Evolutionary conservation across 1,140 invertebrate genomes (phyloP).

Genomic region (Camponotus pennsylvanicus): DNA sequence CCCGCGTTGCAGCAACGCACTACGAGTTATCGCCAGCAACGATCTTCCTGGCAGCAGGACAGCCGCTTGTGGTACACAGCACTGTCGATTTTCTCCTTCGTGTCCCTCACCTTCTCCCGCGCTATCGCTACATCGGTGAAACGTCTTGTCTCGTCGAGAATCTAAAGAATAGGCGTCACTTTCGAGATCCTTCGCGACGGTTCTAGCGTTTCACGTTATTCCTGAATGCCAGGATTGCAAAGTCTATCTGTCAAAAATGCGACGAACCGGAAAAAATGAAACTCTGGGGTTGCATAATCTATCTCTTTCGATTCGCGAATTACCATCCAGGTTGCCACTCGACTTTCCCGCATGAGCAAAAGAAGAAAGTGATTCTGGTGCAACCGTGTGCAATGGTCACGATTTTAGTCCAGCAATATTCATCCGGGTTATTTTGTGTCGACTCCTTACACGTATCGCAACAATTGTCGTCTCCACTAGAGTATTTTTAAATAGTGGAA

Average conservation of each 20-base stretch:
- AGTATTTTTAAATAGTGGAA: too few relatives aligned
- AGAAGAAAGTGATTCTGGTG: conserved; percentile 19
- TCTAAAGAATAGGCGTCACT: neutral
- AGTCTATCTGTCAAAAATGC: neutral
- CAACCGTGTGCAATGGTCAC: neutral
- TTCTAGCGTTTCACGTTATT: neutral
- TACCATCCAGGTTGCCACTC: conserved; percentile 12
- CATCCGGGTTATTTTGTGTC: neutral
- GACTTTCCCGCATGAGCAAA: conserved; percentile 41
- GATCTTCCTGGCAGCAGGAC: conserved; percentile 49
- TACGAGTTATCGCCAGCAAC: conserved; percentile 38
- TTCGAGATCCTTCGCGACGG: neutral
- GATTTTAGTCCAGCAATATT: conserved; percentile 2
- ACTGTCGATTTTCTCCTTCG: conserved; percentile 22
- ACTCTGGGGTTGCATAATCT: neutral
- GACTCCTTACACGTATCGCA: neutral
- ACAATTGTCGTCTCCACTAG: too few relatives aligned
- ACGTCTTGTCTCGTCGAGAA: neutral
- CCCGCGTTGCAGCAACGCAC: conserved; percentile 3
- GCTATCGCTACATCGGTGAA: neutral
- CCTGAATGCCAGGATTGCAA: neutral
- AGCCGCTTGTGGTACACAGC: conserved; percentile 17
- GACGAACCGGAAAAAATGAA: neutral
- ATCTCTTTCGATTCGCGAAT: neutral
- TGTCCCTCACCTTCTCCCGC: conserved; percentile 8